Percentiles rank a stretch among this genome's conserved stretches.
phyloP scores from a whole-genome alignment of 2,113 vertebrate genomes.

The Charadrius vociferus region DNA sequence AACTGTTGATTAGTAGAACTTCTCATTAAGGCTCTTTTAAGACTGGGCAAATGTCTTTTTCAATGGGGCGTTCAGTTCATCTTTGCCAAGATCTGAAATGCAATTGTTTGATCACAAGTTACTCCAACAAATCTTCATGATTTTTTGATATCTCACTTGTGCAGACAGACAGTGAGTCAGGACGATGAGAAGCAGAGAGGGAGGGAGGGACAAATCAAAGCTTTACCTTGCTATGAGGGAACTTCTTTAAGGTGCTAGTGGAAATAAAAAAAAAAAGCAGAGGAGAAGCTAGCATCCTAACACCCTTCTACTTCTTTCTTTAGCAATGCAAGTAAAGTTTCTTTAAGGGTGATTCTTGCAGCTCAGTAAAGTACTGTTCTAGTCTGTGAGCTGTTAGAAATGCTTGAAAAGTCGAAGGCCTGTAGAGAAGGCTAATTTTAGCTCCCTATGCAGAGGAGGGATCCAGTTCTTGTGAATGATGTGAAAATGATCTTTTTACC shows the following conservation, averaged over 20 bases:
- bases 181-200: neutral
- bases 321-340: neutral
- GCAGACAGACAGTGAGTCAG: neutral
- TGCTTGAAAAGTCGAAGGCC: neutral
- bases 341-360: neutral
- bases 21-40: constrained; percentile 11
- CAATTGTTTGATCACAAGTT: neutral
- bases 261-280: neutral
- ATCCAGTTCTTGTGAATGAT: neutral
- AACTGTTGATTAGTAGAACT: constrained; percentile 19
- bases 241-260: neutral
- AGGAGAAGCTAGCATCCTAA: neutral
- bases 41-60: neutral
- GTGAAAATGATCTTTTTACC: constrained; percentile 27
- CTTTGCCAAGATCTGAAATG: neutral
- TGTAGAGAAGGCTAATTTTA: constrained; percentile 36
- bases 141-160: neutral
- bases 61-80: neutral
- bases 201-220: neutral
- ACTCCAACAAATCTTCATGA: neutral
- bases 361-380: neutral
- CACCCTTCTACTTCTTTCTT: neutral
- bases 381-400: constrained; percentile 1
- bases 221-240: neutral
- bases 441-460: neutral